A percentile compares a stretch with the other conserved stretches of the same genome.
These are phyloP conservation scores for Oxygymnocypris stewartii DNA, from an alignment of 2,113 vertebrate genomes.

Conservation along the genomic window DNA sequence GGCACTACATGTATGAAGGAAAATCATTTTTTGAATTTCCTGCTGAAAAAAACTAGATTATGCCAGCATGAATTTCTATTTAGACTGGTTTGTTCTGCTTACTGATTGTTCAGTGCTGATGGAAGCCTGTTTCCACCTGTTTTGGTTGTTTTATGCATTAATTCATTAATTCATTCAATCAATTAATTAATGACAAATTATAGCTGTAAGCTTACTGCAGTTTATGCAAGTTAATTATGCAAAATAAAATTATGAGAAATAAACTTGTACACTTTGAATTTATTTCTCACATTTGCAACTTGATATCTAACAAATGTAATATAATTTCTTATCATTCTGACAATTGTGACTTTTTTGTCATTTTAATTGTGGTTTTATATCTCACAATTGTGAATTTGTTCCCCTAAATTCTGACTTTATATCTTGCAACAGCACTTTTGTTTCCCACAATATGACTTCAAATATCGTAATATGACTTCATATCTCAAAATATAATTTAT, in stretches of 20 bases:
- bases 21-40: background rate
- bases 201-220: too few species aligned
- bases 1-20: background rate
- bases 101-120: background rate
- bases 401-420: background rate
- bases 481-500: background rate
- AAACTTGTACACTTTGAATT: background rate
- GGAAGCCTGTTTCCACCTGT: background rate
- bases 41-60: background rate
- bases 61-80: slow-evolving; percentile 4
- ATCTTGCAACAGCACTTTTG: background rate
- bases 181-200: too few species aligned
- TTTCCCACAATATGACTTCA: background rate
- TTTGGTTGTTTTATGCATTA: too few species aligned
- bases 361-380: background rate
- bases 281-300: background rate
- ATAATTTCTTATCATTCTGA: background rate
- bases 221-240: background rate
- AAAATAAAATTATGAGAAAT: background rate
- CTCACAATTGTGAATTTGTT: background rate
- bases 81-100: background rate
- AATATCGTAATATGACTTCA: background rate
- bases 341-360: background rate
- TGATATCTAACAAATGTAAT: background rate
- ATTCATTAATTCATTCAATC: too few species aligned